Conservation (phyloP, 2,797 vertebrate genomes). For the Florisuga fusca region DNA sequence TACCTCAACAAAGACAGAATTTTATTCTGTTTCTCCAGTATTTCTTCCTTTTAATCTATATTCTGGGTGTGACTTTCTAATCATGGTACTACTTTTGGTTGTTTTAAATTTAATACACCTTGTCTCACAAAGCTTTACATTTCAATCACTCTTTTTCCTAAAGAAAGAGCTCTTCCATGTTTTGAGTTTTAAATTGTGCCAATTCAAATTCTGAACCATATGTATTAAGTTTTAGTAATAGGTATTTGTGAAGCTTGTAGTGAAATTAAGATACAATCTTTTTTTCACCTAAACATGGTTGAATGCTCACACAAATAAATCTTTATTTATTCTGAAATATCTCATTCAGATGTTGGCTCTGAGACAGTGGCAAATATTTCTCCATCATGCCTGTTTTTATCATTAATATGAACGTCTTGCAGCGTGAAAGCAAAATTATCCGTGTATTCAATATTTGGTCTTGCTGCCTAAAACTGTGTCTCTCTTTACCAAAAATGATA, state of each 20-base stretch:
- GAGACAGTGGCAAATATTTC: constrained; percentile 1
- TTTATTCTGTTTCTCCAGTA: constrained; percentile 14
- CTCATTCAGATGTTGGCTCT: constrained; percentile 32
- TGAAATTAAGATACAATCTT: constrained; percentile 17
- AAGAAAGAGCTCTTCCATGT: not conserved
- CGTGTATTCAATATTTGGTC: rapidly evolving
- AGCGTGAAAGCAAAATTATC: not conserved
- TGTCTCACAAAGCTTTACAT: constrained; percentile 71
- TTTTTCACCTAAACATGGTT: constrained; percentile 41
- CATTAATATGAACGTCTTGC: not conserved
- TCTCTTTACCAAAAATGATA: not conserved
- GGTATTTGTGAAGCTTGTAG: constrained; percentile 42
- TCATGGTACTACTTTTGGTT: constrained; percentile 72
- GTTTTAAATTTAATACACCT: constrained; percentile 66
- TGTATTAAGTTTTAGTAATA: not conserved
- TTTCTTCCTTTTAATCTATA: constrained; percentile 60
- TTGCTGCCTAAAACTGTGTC: not conserved
- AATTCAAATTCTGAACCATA: constrained; percentile 4
- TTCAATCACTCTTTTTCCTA: constrained; percentile 28
- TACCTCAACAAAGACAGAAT: constrained; percentile 72
- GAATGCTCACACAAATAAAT: constrained; percentile 64
- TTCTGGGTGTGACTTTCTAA: constrained; percentile 47
- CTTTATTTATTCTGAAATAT: constrained; percentile 39
- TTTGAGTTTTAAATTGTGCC: constrained; percentile 66
- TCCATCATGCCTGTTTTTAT: not conserved